These are phyloP conservation scores for Tinea trinotella DNA, from an alignment of 2,888 invertebrate genomes.

Conservation along the genomic window DNA sequence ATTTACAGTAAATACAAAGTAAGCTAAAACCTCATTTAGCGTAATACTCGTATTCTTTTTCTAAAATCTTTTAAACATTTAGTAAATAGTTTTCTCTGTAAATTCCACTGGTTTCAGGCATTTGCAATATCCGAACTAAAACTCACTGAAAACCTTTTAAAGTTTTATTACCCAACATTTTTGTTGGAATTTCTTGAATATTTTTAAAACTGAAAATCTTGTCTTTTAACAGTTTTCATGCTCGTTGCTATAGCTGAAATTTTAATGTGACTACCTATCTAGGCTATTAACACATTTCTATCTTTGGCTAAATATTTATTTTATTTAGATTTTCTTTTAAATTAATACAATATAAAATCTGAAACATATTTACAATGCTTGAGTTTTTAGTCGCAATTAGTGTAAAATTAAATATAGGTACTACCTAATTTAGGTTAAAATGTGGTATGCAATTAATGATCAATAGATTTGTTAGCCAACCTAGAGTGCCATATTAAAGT, in stretches of 20 bases:
- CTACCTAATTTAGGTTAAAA: no score
- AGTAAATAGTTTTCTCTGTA: not conserved
- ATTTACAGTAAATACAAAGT: no score
- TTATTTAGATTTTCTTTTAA: no score
- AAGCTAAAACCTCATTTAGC: no score
- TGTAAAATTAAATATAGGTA: no score
- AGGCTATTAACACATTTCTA: not conserved
- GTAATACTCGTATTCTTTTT: no score
- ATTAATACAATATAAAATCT: no score
- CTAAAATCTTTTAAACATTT: not conserved
- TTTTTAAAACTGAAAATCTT: not conserved
- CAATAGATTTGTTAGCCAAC: no score
- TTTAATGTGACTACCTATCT: not conserved
- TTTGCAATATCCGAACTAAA: not conserved
- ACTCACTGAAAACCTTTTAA: not conserved
- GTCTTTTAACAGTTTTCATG: not conserved
- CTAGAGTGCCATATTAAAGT: no score
- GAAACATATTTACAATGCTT: no score
- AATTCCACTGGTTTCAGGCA: not conserved
- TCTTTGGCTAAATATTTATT: not conserved
- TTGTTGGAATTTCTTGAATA: not conserved
- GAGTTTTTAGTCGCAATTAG: no score
- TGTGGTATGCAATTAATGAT: no score
- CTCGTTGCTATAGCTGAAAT: not conserved
- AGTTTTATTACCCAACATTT: not conserved